Conservation (phyloP, 2,888 invertebrate genomes). For the Diaphora mendica region DNA sequence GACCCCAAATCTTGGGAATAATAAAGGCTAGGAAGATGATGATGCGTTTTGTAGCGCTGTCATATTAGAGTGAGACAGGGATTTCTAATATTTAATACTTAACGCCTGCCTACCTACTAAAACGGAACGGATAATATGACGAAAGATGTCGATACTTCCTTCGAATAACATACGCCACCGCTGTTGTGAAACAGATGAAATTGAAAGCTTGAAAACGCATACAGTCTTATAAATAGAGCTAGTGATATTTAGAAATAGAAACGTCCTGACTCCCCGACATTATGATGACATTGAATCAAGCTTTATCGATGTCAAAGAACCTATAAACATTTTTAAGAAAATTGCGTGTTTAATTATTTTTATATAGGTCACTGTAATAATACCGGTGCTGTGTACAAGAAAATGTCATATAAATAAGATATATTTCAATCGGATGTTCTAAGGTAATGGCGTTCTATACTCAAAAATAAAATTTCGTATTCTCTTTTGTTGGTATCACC, state of each 20-base stretch:
- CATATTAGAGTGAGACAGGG: not conserved
- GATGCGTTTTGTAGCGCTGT: not conserved
- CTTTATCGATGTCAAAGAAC: conserved; percentile 78
- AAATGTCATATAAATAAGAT: not conserved
- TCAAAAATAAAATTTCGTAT: not conserved
- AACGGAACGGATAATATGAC: conserved; percentile 6
- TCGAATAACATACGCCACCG: conserved; percentile 16
- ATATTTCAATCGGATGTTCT: not conserved
- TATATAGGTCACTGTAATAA: conserved; percentile 38
- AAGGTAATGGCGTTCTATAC: not conserved
- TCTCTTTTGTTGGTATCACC: too few relatives aligned
- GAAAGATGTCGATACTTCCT: conserved; percentile 16
- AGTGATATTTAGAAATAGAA: conserved; percentile 46
- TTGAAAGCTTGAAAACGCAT: conserved; percentile 27
- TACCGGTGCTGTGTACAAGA: not conserved
- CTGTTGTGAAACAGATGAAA: conserved; percentile 26
- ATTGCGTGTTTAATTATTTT: conserved; percentile 40
- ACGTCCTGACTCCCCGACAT: conserved; percentile 50
- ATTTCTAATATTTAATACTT: not conserved
- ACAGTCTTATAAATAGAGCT: conserved; percentile 27
- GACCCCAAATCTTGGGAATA: too few relatives aligned
- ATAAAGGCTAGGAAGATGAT: too few relatives aligned
- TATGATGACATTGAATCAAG: conserved; percentile 69
- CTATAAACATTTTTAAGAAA: conserved; percentile 71
- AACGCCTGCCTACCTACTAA: not conserved